Conservation (phyloP, 2,113 vertebrate species). For the Chlamydotis undulata region DNA sequence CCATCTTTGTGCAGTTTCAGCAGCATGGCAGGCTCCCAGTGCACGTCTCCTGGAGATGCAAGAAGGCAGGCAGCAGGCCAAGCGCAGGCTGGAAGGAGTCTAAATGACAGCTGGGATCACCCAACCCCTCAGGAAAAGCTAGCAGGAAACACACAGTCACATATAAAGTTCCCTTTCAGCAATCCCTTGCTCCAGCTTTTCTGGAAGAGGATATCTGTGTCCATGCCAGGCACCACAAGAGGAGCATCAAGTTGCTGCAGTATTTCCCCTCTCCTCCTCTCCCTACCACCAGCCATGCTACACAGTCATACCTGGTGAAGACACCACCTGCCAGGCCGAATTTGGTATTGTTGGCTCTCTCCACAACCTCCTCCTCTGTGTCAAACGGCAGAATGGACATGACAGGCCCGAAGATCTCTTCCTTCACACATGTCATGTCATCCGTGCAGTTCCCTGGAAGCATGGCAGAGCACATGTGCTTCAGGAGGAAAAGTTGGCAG, state of each 20-base stretch:
- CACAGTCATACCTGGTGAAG: constrained; percentile 87
- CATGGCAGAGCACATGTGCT: neutral
- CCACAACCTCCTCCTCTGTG: constrained; percentile 89
- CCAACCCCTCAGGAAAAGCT: neutral
- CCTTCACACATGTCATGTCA: constrained; percentile 93
- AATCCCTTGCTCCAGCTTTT: neutral
- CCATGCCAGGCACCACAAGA: neutral
- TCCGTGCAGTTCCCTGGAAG: constrained; percentile 89
- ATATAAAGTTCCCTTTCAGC: neutral
- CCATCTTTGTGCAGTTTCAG: neutral
- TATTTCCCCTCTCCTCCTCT: neutral
- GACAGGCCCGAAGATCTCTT: constrained; percentile 97
- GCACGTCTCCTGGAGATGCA: neutral
- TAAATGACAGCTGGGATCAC: neutral
- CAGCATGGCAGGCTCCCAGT: neutral
- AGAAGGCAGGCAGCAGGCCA: neutral
- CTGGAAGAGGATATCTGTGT: neutral
- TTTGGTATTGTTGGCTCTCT: constrained; percentile 88
- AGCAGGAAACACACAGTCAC: neutral
- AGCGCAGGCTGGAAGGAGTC: neutral
- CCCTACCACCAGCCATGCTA: neutral
- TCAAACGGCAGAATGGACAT: constrained; percentile 95
- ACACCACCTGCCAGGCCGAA: constrained; percentile 93
- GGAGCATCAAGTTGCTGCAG: neutral
- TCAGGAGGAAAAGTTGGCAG: neutral